phyloP scores from a whole-genome alignment of 2,888 invertebrate species.

The Cephalotes varians region DNA sequence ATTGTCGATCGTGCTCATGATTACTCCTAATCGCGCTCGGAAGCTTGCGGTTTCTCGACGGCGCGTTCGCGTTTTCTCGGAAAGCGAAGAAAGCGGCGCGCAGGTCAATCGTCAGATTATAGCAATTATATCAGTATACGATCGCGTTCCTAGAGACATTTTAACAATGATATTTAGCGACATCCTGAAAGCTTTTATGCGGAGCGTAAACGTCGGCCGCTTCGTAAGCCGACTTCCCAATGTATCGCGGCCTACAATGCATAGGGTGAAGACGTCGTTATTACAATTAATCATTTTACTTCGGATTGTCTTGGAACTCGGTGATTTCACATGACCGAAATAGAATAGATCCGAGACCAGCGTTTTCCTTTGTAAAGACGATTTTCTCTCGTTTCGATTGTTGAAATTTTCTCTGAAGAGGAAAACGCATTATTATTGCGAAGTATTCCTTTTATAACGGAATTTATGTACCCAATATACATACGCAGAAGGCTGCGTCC shows the following conservation, averaged over 20 bases:
- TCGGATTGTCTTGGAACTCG: background rate
- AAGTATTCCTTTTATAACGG: background rate
- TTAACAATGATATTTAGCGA: constrained; percentile 17
- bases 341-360: background rate
- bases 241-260: constrained; percentile 20
- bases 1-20: constrained; percentile 64
- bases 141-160: constrained; percentile 36
- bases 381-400: background rate
- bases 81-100: background rate
- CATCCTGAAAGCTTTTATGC: constrained; percentile 20
- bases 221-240: too few species aligned
- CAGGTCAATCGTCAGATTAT: constrained; percentile 5
- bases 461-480: background rate
- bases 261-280: background rate
- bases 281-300: constrained; percentile 11
- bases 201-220: background rate
- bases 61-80: background rate
- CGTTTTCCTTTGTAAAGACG: background rate
- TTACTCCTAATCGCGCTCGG: constrained; percentile 6
- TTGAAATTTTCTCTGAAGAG: background rate
- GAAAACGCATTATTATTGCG: background rate
- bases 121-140: constrained; percentile 46
- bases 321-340: background rate
- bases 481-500: background rate
- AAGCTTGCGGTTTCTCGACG: background rate